phyloP scores from a whole-genome alignment of 1,140 invertebrate genomes.

The Apis florea region DNA sequence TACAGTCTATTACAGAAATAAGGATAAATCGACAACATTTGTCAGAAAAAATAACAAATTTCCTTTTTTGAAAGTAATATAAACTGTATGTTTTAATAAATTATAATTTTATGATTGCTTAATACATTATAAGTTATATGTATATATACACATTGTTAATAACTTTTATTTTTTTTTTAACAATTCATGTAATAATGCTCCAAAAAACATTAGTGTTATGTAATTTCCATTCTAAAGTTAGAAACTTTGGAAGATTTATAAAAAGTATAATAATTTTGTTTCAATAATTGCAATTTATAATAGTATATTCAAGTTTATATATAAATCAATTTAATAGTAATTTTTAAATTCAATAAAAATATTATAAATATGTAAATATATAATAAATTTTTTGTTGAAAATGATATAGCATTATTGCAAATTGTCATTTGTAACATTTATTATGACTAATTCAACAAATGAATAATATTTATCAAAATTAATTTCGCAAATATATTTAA shows the following conservation, averaged over 20 bases:
- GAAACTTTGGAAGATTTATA: conserved; percentile 2
- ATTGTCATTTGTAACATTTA: conserved; percentile 29
- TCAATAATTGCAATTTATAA: conserved; percentile 2
- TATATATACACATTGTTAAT: conserved; percentile 19
- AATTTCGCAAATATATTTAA: conserved; percentile 29
- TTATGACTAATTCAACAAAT: conserved; percentile 31
- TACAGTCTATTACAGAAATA: conserved; percentile 34
- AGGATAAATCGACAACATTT: conserved; percentile 21
- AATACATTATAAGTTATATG: conserved; percentile 22
- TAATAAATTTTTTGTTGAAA: conserved; percentile 9
- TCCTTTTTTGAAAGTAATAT: conserved; percentile 16
- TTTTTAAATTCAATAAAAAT: neutral
- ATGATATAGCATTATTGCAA: conserved; percentile 23
- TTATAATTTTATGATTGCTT: conserved; percentile 24
- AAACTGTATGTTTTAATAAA: conserved; percentile 8
- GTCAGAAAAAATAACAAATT: conserved; percentile 2
- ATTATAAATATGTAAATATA: neutral
- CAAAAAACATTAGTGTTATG: neutral
- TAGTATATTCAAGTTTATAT: neutral
- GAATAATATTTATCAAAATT: conserved; percentile 30
- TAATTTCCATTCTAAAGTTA: conserved; percentile 13
- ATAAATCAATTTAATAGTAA: neutral
- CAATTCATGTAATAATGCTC: conserved; percentile 21
- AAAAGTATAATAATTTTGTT: conserved; percentile 20
- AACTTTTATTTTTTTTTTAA: conserved; percentile 20